phyloP scores from a whole-genome alignment of 37 sponge, comb jelly and placozoan species.

The Oscarella lobularis region DNA sequence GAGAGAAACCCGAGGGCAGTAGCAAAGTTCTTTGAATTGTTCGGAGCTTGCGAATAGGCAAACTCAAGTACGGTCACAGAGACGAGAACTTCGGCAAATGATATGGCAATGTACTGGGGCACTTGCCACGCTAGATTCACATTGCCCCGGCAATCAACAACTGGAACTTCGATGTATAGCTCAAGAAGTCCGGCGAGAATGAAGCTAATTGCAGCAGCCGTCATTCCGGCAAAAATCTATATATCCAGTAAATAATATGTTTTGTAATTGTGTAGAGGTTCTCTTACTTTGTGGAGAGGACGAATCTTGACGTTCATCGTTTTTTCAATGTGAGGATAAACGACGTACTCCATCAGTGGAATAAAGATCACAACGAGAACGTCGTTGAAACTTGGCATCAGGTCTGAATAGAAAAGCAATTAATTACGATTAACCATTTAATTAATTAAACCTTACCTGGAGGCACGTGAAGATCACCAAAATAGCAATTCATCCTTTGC shows the following conservation, averaged over 20 bases:
- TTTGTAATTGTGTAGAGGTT: too few species aligned
- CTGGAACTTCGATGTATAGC: conserved; percentile 20
- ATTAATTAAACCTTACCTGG: conserved; percentile 24
- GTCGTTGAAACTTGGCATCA: conserved; percentile 68
- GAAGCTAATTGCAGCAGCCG: conserved; percentile 40
- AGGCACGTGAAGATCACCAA: conserved; percentile 40
- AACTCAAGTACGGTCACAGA: conserved; percentile 60
- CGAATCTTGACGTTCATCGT: conserved; percentile 22
- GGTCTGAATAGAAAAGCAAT: conserved; percentile 14
- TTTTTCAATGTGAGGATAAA: conserved; percentile 40
- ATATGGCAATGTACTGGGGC: conserved; percentile 45
- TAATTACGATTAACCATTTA: background rate
- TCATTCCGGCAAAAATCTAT: conserved; percentile 49
- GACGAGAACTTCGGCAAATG: conserved; percentile 49
- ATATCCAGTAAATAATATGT: too few species aligned
- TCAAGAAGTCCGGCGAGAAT: conserved; percentile 44
- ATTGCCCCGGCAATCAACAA: conserved; percentile 29
- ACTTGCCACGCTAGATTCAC: conserved; percentile 52
- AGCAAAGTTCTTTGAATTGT: conserved; percentile 46
- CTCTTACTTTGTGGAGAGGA: conserved; percentile 44
- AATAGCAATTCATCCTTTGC: conserved; percentile 42
- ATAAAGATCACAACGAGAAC: conserved; percentile 38
- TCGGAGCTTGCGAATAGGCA: conserved; percentile 64
- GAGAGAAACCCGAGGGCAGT: conserved; percentile 45
- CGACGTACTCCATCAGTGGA: conserved; percentile 39